Percentiles rank a stretch among this genome's conserved stretches.
Conservation (phyloP, 2,797 vertebrate species). For the Botia kubotai region DNA sequence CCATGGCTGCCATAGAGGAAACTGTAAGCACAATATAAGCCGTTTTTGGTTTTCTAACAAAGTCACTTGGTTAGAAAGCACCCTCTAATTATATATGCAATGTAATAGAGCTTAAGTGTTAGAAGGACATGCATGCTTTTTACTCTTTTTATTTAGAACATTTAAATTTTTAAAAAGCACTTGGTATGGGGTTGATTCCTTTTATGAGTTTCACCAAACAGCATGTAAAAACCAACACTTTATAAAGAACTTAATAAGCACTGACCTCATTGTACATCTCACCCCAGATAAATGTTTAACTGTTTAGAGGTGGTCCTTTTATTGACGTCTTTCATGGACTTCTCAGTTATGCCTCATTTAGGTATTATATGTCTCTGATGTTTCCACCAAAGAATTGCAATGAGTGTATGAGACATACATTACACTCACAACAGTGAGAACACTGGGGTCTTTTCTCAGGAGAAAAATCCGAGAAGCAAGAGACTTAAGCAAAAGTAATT, state of each 20-base stretch:
- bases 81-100: neutral
- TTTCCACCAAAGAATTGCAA: neutral
- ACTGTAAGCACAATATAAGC: neutral
- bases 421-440: no score
- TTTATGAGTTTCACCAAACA: neutral
- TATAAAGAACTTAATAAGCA: neutral
- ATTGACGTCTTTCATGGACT: neutral
- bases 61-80: neutral
- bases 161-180: neutral
- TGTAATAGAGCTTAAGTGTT: neutral
- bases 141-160: neutral
- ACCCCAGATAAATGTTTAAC: neutral
- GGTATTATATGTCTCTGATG: neutral
- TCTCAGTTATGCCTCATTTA: neutral
- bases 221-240: neutral
- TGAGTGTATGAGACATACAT: no score
- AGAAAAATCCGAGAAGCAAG: neutral
- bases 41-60: neutral
- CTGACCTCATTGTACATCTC: neutral
- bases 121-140: neutral
- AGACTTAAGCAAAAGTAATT: neutral
- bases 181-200: neutral
- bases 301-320: neutral
- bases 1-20: neutral
- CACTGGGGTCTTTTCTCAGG: neutral